phyloP scores from a whole-genome alignment of 1,140 invertebrate species.

The Drosophila rufa region DNA sequence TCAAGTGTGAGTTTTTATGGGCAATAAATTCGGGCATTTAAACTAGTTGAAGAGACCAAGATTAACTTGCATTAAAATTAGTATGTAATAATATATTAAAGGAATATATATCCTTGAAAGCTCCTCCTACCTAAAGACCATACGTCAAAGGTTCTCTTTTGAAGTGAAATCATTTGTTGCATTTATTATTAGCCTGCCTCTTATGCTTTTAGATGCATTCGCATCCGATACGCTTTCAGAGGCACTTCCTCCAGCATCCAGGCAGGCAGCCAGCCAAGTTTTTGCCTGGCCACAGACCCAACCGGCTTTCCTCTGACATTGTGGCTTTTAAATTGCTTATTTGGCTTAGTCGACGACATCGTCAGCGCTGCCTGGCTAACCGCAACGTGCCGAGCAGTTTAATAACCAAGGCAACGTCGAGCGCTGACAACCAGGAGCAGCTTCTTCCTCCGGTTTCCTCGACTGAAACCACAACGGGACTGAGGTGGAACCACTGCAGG shows the following conservation, averaged over 20 bases:
- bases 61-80: too few relatives aligned
- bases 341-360: constrained; percentile 34
- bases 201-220: not conserved
- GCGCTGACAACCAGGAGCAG: constrained; percentile 13
- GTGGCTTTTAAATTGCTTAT: constrained; percentile 76
- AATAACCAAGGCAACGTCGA: constrained; percentile 63
- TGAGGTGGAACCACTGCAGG: not conserved
- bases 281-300: constrained; percentile 7
- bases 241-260: constrained; percentile 8
- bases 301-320: constrained; percentile 58
- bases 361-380: constrained; percentile 25
- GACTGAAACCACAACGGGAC: not conserved
- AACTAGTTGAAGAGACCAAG: too few relatives aligned
- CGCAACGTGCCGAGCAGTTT: constrained; percentile 51
- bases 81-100: too few relatives aligned
- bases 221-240: not conserved
- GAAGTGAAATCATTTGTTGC: not conserved
- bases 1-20: not conserved
- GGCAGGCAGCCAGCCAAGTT: constrained; percentile 9
- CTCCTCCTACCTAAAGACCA: too few relatives aligned
- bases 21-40: not conserved
- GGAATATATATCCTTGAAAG: too few relatives aligned
- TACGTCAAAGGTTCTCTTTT: not conserved
- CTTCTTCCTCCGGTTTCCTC: not conserved
- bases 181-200: not conserved